These are phyloP conservation scores for Bergia puertoricense DNA, from an alignment of 92 coral and sea anemone species.

Conservation along the genomic window DNA sequence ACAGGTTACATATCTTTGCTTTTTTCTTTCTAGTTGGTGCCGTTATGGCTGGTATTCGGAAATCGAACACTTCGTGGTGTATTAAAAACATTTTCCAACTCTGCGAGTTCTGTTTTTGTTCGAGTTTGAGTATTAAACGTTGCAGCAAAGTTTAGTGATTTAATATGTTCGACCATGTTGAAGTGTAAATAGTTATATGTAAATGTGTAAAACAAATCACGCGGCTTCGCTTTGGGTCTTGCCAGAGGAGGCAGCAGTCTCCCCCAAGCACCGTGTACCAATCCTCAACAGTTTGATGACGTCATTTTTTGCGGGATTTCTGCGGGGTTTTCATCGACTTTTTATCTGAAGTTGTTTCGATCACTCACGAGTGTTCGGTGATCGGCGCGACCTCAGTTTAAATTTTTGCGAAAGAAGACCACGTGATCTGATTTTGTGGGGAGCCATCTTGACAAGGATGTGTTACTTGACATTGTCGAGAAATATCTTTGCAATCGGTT, in stretches of 20 bases:
- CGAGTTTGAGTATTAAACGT: too few species aligned
- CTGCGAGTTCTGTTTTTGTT: too few species aligned
- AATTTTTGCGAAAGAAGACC: background rate
- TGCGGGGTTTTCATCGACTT: slow-evolving; percentile 2
- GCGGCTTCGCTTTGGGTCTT: too few species aligned
- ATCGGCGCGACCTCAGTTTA: background rate
- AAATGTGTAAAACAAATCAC: too few species aligned
- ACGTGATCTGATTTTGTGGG: background rate
- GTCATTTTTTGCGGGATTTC: background rate
- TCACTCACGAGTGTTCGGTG: background rate
- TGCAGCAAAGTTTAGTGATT: too few species aligned
- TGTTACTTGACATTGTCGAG: background rate
- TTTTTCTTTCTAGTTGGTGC: too few species aligned
- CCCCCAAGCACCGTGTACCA: background rate
- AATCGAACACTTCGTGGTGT: too few species aligned
- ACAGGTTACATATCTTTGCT: too few species aligned
- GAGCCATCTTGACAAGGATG: background rate
- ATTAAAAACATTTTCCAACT: too few species aligned
- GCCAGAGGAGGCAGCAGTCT: background rate
- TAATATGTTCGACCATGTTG: too few species aligned
- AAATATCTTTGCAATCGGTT: background rate
- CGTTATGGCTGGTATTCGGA: too few species aligned
- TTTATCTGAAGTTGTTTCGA: background rate
- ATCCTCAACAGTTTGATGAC: background rate
- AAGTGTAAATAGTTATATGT: too few species aligned